A percentile compares a stretch with the other conserved stretches of the same genome.
phyloP scores from a whole-genome alignment of 2,888 invertebrate genomes.

The Epiblema foenella region DNA sequence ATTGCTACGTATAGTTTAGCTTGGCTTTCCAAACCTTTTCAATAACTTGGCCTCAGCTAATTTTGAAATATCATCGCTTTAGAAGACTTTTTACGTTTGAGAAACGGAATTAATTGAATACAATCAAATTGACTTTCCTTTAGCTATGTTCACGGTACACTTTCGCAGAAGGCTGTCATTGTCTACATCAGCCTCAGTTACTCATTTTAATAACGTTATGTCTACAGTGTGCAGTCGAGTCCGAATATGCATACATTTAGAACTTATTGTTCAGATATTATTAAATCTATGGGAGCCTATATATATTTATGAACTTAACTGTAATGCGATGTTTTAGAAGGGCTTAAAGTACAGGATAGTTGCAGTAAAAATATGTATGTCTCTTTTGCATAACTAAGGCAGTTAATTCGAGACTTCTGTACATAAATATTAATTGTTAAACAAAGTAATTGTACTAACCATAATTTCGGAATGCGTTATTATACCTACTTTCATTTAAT shows the following conservation, averaged over 20 bases:
- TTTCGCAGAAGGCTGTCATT: conserved; percentile 27
- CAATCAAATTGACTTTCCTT: conserved; percentile 37
- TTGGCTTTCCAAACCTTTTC: conserved; percentile 12
- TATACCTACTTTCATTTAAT: too few relatives aligned
- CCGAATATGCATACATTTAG: too few relatives aligned
- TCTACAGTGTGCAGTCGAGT: background rate
- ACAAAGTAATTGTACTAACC: too few relatives aligned
- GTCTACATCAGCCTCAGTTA: conserved; percentile 5
- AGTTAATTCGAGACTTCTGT: too few relatives aligned
- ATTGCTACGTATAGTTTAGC: background rate
- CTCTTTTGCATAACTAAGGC: too few relatives aligned
- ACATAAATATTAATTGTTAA: too few relatives aligned
- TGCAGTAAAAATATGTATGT: too few relatives aligned
- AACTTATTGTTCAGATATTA: too few relatives aligned
- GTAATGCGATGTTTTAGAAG: background rate
- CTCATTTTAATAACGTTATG: background rate
- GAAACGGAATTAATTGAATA: conserved; percentile 30
- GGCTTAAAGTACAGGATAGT: background rate
- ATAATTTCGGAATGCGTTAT: too few relatives aligned
- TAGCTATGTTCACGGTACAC: conserved; percentile 27
- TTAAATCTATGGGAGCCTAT: too few relatives aligned
- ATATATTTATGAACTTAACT: background rate
- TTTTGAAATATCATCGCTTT: conserved; percentile 23
- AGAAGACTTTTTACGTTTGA: conserved; percentile 26
- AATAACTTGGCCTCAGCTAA: conserved; percentile 3